Evolutionary conservation across 2,797 vertebrate genomes (phyloP), one percentile per base, ranked within the genome.

Genomic region (Leptodactylus fallax): DNA sequence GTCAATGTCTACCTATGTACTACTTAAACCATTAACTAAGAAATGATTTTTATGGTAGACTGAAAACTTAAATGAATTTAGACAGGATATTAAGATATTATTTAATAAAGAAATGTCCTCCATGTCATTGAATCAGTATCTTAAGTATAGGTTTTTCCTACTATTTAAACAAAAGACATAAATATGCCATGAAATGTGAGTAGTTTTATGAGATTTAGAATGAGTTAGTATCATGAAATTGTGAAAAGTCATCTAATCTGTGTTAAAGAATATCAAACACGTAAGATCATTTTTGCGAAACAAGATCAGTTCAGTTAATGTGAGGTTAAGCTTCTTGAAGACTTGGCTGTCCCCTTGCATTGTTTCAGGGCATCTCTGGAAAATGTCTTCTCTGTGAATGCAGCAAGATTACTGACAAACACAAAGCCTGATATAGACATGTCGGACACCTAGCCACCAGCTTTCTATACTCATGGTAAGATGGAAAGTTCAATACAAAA

Each of bases 311-410:
- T 72, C 77, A 36, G 77, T 12, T 53, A 49, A 14, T 25, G n/a
- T 80, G n/a, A 60, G 65, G 77, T 85, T 79, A 80, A 85, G 16
- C 13, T 74, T 7, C 69, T 23, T 74, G 55, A 80, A 72, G 58
- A 58, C 65, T 77, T 85, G 77, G 76, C 87, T 83, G 81, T 61
- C 81, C 67, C 45, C n/a, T 78, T 72, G 82, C 65, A 88, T 87
- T 87, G 69, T 87, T 87, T 71, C 55, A 85, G 82, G 82, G 65
- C 55, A 88, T 55, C 82, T 88, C 87, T 88, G 87, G 87, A 88
- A 80, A 71, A 85, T 85, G 55, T 88, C 82, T 85, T 60, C 61
- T 61, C 47, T 53, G 60, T n/a, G n/a, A 65, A 78, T 16, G 27
- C 81, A 79, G 56, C 16, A 69, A 83, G 72, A 76, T n/a, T 16